phyloP scores from a whole-genome alignment of 2,797 vertebrate genomes.

The Notoglanidium macrostoma region DNA sequence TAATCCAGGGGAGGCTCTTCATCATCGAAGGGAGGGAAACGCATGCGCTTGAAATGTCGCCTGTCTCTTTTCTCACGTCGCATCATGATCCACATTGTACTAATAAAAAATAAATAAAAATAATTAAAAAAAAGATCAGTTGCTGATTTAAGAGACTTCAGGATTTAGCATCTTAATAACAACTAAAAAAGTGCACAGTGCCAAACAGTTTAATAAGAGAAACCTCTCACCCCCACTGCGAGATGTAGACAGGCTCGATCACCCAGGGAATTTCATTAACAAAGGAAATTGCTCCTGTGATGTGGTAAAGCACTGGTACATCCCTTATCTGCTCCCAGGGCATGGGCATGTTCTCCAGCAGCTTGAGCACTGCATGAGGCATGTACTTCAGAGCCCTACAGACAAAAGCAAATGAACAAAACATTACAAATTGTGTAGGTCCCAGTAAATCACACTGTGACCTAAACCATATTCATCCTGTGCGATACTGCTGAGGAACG shows the following conservation, averaged over 20 bases:
- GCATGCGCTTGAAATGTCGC: slow-evolving; percentile 98
- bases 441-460: neutral
- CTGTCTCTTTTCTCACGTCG: slow-evolving; percentile 95
- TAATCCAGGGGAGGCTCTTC: slow-evolving; percentile 98
- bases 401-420: neutral
- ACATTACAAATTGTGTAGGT: neutral
- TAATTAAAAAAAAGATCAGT: neutral
- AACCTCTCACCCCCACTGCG: slow-evolving; percentile 92
- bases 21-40: slow-evolving; percentile 97
- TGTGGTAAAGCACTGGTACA: slow-evolving; percentile 96
- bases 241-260: slow-evolving; percentile 97
- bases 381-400: slow-evolving; percentile 96
- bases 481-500: neutral
- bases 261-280: slow-evolving; percentile 99
- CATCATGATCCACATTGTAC: slow-evolving; percentile 99
- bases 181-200: neutral
- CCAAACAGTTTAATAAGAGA: neutral
- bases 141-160: neutral
- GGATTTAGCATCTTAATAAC: neutral
- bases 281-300: slow-evolving; percentile 98
- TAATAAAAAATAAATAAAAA: slow-evolving; percentile 56
- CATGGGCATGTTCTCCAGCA: slow-evolving; percentile 99
- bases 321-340: slow-evolving; percentile 99
- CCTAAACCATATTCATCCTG: neutral
- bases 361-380: slow-evolving; percentile 97